Base-by-base conservation (phyloP, 2,888 invertebrate genomes). In the Amiota mariae region DNA sequence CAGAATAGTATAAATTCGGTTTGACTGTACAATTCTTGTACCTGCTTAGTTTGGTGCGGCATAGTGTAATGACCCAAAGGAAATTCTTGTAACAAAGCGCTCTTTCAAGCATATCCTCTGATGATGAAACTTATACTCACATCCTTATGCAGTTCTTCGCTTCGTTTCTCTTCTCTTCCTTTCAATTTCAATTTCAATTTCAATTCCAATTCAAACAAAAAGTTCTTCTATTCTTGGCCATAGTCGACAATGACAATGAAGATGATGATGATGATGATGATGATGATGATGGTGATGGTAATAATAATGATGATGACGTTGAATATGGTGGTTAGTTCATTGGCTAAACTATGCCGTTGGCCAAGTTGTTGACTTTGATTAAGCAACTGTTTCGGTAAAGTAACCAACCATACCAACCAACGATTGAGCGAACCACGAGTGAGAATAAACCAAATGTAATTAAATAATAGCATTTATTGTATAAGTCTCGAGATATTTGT, bases 401-500 rank as follows among this genome's bases (percentile, higher is more conserved):
- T 49, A 54, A 47, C 75, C 68, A 71, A 72, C 70, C 67, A 13
- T 54, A 57, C 36, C 76, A 72, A n/a, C 36, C 73, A 74, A 61
- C 68, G 70, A 61, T 67, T 71, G 66, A 66, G 74, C 74, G 77
- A 77, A 13, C 63, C 11, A 59, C 36, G 63, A 13, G 36, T 63
- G 13, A 63, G 20, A 63, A n/a, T n/a, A 24, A 36, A 46, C 63
- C 24, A 15, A 68, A 76, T 82, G 79, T 84, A 82, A 84, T 84
- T 84, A 84, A 84, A 84, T 84, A 82, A 84, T 82, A 82, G 82
- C 82, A 82, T 82, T 78, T 47, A 56, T 75, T 76, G 78, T 49
- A 51, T 75, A 75, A 78, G 81, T 78, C 64, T 77, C 81, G 73
- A n/a, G 12, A 54, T n/a, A 36, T 63, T 24, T 24, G 63, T 36